These are phyloP conservation scores for Bolinopsis microptera DNA, from an alignment of 37 sponge, comb jelly and placozoan species.

Conservation along the genomic window DNA sequence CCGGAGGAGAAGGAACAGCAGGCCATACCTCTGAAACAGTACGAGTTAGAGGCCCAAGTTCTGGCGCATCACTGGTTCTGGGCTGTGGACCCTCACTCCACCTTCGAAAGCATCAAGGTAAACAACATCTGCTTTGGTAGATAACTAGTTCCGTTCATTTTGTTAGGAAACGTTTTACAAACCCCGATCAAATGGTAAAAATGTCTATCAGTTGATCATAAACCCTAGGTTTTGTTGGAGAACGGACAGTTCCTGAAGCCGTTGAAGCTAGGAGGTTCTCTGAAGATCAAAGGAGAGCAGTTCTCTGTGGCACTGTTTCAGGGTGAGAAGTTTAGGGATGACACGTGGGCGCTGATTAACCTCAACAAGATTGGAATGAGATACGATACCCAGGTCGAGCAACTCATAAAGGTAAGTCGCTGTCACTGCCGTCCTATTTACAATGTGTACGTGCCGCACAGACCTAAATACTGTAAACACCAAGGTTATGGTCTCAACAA, in stretches of 20 bases:
- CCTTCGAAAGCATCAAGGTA: slow-evolving; percentile 63
- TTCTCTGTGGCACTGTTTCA: slow-evolving; percentile 53
- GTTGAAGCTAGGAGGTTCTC: slow-evolving; percentile 12
- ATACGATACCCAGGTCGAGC: slow-evolving; percentile 43
- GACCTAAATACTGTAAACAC: no score
- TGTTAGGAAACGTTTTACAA: no score
- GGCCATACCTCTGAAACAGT: slow-evolving; percentile 13
- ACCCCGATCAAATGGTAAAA: no score
- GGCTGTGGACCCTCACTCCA: slow-evolving; percentile 38
- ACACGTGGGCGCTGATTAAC: slow-evolving; percentile 42
- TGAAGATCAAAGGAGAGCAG: background rate
- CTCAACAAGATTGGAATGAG: slow-evolving; percentile 48
- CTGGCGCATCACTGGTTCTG: slow-evolving; percentile 55
- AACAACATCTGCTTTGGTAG: background rate
- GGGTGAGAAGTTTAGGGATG: slow-evolving; percentile 57
- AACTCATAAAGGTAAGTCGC: background rate
- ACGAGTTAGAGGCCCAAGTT: slow-evolving; percentile 50
- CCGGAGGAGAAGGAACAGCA: slow-evolving; percentile 24
- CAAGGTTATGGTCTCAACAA: no score
- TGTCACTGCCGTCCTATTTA: no score
- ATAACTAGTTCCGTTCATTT: no score
- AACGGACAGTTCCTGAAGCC: slow-evolving; percentile 9
- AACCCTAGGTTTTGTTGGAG: slow-evolving; percentile 21
- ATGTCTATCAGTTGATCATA: no score
- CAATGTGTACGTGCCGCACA: no score